These are phyloP conservation scores for Heliconius hortense DNA, from an alignment of 2,888 invertebrate species.

Conservation along the genomic window DNA sequence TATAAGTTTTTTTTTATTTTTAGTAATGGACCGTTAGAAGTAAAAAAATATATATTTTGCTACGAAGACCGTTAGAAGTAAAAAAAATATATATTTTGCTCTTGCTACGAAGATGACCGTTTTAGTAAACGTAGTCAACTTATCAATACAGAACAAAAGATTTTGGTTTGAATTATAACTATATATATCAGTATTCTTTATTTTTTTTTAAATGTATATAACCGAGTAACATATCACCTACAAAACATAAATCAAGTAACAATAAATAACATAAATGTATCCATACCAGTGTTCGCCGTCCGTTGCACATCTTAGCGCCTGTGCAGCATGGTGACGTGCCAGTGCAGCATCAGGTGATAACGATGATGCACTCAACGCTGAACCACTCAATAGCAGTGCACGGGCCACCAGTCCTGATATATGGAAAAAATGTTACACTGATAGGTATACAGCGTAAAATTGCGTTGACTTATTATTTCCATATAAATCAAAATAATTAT, in stretches of 20 bases:
- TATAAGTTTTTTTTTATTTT: no score
- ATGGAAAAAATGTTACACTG: background rate
- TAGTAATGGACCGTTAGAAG: no score
- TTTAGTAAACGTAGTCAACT: no score
- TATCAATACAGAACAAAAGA: no score
- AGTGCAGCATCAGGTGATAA: slow-evolving; percentile 86
- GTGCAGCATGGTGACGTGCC: slow-evolving; percentile 82
- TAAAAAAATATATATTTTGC: no score
- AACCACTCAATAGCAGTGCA: slow-evolving; percentile 88
- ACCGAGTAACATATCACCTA: background rate
- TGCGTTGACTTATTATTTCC: background rate
- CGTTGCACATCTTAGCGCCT: slow-evolving; percentile 70
- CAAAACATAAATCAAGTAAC: background rate
- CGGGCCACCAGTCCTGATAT: slow-evolving; percentile 87
- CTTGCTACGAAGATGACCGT: no score
- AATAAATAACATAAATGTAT: background rate
- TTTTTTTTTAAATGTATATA: background rate
- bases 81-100: no score
- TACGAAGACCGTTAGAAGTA: no score
- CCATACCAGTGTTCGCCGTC: slow-evolving; percentile 64
- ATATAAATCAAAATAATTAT: background rate
- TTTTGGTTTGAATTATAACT: no score
- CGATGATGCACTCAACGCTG: slow-evolving; percentile 89
- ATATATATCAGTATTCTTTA: no score
- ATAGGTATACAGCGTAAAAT: background rate